Evolutionary conservation across 2,797 vertebrate species (phyloP).

Genomic region (Coregonus suidteri): DNA sequence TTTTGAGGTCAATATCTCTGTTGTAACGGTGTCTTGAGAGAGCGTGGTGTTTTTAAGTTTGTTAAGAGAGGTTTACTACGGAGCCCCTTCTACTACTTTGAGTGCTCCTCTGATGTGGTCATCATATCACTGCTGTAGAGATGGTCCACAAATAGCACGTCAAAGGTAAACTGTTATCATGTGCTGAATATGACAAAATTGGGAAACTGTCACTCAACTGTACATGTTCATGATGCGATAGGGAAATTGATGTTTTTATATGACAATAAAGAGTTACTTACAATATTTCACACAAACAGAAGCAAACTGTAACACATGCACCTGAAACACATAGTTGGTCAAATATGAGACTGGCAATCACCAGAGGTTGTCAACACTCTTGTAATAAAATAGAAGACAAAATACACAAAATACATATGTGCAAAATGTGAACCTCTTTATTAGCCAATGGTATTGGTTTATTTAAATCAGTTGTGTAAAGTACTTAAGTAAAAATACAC

Average conservation of each 20-base stretch:
- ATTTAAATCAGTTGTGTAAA: not conserved
- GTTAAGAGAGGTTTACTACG: no score
- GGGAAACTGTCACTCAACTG: constrained; percentile 2
- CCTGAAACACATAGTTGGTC: not conserved
- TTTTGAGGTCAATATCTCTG: no score
- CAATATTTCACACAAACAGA: not conserved
- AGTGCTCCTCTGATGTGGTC: not conserved
- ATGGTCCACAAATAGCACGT: not conserved
- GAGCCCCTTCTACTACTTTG: not conserved
- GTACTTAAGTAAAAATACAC: not conserved
- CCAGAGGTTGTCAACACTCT: not conserved
- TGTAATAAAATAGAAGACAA: not conserved
- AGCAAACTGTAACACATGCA: not conserved
- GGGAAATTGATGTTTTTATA: not conserved
- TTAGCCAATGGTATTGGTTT: constrained; percentile 15
- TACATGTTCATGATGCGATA: not conserved
- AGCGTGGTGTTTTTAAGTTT: no score
- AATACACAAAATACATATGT: not conserved
- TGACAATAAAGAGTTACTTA: not conserved
- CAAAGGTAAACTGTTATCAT: not conserved
- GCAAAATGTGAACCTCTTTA: constrained; percentile 37
- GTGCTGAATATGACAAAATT: not conserved
- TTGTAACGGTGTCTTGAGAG: no score
- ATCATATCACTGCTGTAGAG: not conserved
- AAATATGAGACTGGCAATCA: not conserved